phyloP scores from a whole-genome alignment of 2,113 vertebrate genomes.

The Stomatorhinus ivindoensis region DNA sequence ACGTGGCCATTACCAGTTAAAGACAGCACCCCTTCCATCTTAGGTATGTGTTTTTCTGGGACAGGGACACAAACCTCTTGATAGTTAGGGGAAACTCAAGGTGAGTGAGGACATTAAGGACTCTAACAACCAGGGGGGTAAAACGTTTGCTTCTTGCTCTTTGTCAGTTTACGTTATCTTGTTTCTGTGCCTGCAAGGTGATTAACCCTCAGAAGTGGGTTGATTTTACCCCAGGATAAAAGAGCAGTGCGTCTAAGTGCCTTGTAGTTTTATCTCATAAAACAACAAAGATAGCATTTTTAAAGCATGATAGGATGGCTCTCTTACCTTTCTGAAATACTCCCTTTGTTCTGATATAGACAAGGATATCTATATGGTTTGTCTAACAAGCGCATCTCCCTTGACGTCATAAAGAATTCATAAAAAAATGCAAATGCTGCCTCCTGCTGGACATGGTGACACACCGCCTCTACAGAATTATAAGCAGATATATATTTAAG shows the following conservation, averaged over 20 bases:
- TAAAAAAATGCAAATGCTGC: background rate
- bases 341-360: conserved; percentile 5
- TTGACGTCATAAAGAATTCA: background rate
- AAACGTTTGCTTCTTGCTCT: conserved; percentile 37
- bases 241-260: background rate
- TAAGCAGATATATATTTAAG: background rate
- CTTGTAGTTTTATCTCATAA: conserved; percentile 5
- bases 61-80: background rate
- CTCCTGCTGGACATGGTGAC: background rate
- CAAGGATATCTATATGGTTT: background rate
- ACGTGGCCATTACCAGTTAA: background rate
- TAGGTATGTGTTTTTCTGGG: background rate
- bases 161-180: conserved; percentile 13
- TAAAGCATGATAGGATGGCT: background rate
- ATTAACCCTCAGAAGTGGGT: background rate
- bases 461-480: background rate
- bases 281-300: background rate
- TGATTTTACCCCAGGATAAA: background rate
- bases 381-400: background rate
- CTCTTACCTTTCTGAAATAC: background rate
- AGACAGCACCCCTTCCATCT: background rate
- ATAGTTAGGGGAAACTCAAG: background rate
- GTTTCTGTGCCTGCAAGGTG: background rate
- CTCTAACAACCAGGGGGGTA: conserved; percentile 36
- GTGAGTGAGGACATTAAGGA: conserved; percentile 56